Evolutionary conservation across 2,888 invertebrate species (phyloP).

Genomic region (Apodemia mormo): DNA sequence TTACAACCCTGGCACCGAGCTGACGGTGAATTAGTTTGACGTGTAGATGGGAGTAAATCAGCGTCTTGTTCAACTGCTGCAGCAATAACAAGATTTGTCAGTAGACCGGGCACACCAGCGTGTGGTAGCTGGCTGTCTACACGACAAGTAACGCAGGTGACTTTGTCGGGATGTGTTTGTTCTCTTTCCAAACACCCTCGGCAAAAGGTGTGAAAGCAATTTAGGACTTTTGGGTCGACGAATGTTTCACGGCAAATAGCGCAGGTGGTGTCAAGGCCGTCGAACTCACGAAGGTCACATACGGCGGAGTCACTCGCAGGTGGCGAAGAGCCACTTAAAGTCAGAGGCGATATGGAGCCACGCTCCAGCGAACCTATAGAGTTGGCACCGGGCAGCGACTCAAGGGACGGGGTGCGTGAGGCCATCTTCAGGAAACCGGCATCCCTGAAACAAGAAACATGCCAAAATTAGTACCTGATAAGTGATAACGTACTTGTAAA

Average conservation of each 20-base stretch:
- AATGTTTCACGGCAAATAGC: constrained; percentile 89
- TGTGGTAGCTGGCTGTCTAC: constrained; percentile 76
- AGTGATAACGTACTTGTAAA: not conserved
- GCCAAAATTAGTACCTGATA: constrained; percentile 14
- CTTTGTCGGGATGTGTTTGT: constrained; percentile 85
- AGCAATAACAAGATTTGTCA: constrained; percentile 84
- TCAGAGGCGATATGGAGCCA: constrained; percentile 90
- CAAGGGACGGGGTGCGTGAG: constrained; percentile 95
- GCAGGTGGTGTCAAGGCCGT: constrained; percentile 84
- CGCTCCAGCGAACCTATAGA: constrained; percentile 94
- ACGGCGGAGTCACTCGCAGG: constrained; percentile 92
- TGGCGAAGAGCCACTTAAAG: constrained; percentile 93
- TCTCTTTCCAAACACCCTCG: constrained; percentile 90
- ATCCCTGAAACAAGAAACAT: constrained; percentile 86
- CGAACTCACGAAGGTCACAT: constrained; percentile 86
- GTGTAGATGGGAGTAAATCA: constrained; percentile 71
- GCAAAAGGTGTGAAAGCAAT: constrained; percentile 93
- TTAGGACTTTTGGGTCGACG: constrained; percentile 87
- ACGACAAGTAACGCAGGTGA: constrained; percentile 87
- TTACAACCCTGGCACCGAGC: constrained; percentile 97
- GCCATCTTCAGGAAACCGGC: constrained; percentile 96
- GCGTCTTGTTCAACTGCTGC: constrained; percentile 81
- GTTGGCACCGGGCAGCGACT: constrained; percentile 95
- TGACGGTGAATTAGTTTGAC: constrained; percentile 71
- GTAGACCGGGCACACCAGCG: constrained; percentile 84